Conservation (phyloP, 2,888 invertebrate genomes). For the Seira ritae region DNA sequence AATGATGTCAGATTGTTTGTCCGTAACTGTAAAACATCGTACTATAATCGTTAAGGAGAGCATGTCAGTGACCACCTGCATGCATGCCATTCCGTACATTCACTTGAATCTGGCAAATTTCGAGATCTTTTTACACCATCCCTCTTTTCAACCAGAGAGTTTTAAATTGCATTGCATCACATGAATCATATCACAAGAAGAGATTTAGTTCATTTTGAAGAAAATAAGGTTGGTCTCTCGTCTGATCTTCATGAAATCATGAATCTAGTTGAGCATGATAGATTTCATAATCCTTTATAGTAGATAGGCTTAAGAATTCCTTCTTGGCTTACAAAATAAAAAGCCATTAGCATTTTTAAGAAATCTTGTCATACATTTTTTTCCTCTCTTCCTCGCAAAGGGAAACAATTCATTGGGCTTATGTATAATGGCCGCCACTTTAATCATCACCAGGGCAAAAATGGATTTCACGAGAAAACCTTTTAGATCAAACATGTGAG, state of each 20-base stretch:
- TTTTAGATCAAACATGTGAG: slow-evolving; percentile 44
- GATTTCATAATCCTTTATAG: not conserved
- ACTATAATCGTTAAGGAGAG: not conserved
- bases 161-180: not conserved
- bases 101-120: too few relatives aligned
- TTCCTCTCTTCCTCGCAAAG: too few relatives aligned
- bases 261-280: too few relatives aligned
- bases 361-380: not conserved
- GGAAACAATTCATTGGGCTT: too few relatives aligned
- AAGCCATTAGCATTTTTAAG: slow-evolving; percentile 11
- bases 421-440: too few relatives aligned
- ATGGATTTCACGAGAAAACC: slow-evolving; percentile 26
- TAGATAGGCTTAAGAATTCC: not conserved
- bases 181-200: not conserved
- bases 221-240: not conserved
- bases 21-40: slow-evolving; percentile 3
- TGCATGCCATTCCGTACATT: too few relatives aligned
- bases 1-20: slow-evolving; percentile 8
- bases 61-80: slow-evolving; percentile 12
- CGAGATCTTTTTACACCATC: not conserved
- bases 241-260: too few relatives aligned
- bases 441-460: not conserved
- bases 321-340: not conserved
- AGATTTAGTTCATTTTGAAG: not conserved
- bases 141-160: not conserved